Evolutionary conservation across 2,888 invertebrate genomes (phyloP), one percentile per base, ranked within the genome.

Genomic region (Gibbula magus): DNA sequence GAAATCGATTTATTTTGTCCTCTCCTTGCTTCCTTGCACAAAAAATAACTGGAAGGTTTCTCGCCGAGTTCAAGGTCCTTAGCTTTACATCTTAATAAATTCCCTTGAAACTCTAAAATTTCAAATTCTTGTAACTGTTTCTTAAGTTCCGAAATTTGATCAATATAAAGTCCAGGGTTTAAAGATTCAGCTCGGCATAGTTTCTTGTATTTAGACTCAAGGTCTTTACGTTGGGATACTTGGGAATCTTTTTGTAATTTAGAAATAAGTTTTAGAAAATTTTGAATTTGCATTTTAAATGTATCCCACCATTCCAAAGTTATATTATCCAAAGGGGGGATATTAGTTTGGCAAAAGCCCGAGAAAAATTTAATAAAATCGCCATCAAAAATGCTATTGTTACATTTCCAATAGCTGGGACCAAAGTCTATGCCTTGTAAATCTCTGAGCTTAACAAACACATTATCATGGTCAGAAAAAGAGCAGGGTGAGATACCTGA

Each of bases 371-470:
- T 16, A 16, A 35, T 70, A 70, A 70, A 70, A 35, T 70, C 45
- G 13, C 45, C 5, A 45, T 45, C 45, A 45, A 45, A 45, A 45
- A 45, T 45, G 45, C 45, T 45, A 45, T 29, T 67, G 29, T 67
- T 67, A n/a, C 67, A 32, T 35, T 56, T 56, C 56, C 56, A 56
- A 56, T 56, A 56, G 25, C 56, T 56, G 20, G 56, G 45, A 45
- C 45, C 45, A 45, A 45, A 45, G 13, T 56, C 56, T 56, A 56
- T 56, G 20, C 76, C 66, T 35, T 75, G 67, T 54, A 66, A 22
- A 77, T 77, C 67, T 35, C 73, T 78, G 78, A 52, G 77, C 18
- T 76, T 81, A 76, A n/a, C 82, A 29, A 10, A 73, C 75, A 29
- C 75, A 76, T 16, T 18, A n/a, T 56, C 56, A 22, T 56, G 56